Percentiles rank a stretch among this genome's conserved stretches.
phyloP scores from a whole-genome alignment of 2,113 vertebrate species.

The Haemorhous mexicanus region DNA sequence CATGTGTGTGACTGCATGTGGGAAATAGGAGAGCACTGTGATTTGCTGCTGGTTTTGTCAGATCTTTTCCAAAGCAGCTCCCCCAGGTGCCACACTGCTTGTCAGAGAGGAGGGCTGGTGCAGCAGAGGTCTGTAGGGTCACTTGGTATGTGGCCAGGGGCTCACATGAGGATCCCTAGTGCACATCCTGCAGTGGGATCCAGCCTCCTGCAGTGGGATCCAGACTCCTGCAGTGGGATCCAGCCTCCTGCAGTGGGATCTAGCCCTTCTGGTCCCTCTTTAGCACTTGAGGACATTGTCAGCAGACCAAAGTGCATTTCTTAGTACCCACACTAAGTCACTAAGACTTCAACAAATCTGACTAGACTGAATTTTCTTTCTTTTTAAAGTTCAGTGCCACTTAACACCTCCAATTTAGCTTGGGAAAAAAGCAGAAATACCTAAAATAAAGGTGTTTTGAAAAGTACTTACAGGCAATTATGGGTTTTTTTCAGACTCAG shows the following conservation, averaged over 20 bases:
- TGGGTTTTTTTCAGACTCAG: not conserved
- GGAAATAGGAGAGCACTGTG: rapidly evolving
- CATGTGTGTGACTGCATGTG: not conserved
- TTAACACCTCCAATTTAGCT: not conserved
- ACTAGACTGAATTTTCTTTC: not conserved
- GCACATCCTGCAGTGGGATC: not conserved
- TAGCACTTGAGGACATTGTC: not conserved
- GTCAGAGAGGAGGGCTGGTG: not conserved
- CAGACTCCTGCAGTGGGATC: not conserved
- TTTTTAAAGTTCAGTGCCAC: not conserved
- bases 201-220: too few relatives aligned
- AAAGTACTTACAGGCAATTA: not conserved
- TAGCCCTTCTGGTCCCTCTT: not conserved
- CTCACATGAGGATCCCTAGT: not conserved
- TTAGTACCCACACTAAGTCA: not conserved
- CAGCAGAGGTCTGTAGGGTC: not conserved
- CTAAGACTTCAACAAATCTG: not conserved
- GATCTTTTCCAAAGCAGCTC: not conserved
- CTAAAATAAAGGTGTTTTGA: conserved; percentile 9
- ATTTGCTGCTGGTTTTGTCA: not conserved
- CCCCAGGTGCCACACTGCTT: not conserved
- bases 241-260: too few relatives aligned
- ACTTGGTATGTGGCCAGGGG: not conserved
- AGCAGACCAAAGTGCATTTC: not conserved
- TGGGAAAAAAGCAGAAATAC: not conserved